A percentile compares a stretch with the other conserved stretches of the same genome.
Evolutionary conservation across 2,113 vertebrate species (phyloP).

Genomic region (Neolamprologus tretocephalus): DNA sequence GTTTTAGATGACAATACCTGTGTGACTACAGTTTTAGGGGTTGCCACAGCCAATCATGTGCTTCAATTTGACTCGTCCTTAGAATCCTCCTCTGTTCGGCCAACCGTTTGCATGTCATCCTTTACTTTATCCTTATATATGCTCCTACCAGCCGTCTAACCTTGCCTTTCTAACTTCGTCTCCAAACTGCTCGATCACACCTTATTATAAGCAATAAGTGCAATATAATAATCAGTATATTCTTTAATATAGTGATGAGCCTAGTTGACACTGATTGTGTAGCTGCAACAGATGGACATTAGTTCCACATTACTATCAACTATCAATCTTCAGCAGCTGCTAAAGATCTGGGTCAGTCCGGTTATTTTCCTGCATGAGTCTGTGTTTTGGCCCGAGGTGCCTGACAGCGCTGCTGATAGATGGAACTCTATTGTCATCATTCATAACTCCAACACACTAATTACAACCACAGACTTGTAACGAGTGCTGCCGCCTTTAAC

Average conservation of each 20-base stretch:
- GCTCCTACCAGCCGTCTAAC: background rate
- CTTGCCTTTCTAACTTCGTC: background rate
- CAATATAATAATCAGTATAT: background rate
- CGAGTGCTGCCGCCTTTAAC: background rate
- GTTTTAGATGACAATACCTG: background rate
- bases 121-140: background rate
- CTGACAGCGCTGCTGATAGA: slow-evolving; percentile 13
- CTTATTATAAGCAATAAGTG: background rate
- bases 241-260: background rate
- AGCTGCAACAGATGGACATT: background rate
- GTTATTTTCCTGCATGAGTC: background rate
- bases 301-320: background rate
- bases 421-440: background rate
- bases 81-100: background rate
- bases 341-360: background rate
- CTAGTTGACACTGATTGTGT: background rate
- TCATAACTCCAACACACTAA: slow-evolving; percentile 17
- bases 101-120: background rate
- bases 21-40: background rate
- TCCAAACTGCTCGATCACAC: background rate
- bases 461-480: slow-evolving; percentile 1
- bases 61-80: background rate
- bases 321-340: background rate
- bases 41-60: rapidly evolving
- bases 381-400: background rate